Conservation (phyloP, 2,888 invertebrate species). For the Sceliomorpha sp. region DNA sequence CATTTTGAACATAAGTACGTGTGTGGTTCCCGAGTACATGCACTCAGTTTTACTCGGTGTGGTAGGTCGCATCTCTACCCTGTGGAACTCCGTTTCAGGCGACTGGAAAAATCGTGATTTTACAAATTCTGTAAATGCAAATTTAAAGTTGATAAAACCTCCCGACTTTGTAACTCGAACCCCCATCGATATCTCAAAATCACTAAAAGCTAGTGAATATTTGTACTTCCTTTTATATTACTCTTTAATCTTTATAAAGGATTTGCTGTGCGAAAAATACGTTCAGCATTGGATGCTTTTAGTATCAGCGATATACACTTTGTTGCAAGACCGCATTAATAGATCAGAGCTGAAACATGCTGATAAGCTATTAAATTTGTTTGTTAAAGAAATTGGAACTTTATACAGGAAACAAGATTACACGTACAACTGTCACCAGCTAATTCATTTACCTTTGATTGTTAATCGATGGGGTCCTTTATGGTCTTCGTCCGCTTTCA, state of each 20-base stretch:
- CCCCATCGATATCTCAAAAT: slow-evolving; percentile 40
- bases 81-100: slow-evolving; percentile 16
- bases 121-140: slow-evolving; percentile 33
- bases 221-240: slow-evolving; percentile 56
- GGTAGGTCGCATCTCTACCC: slow-evolving; percentile 17
- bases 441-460: slow-evolving; percentile 49
- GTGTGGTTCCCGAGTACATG: slow-evolving; percentile 50
- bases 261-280: slow-evolving; percentile 34
- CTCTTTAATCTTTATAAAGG: slow-evolving; percentile 41
- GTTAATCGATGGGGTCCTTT: slow-evolving; percentile 62
- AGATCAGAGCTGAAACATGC: slow-evolving; percentile 39
- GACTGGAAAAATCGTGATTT: slow-evolving; percentile 50
- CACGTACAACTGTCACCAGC: slow-evolving; percentile 59
- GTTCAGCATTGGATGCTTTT: slow-evolving; percentile 59
- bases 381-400: slow-evolving; percentile 48
- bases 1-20: slow-evolving; percentile 42
- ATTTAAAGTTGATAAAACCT: slow-evolving; percentile 37
- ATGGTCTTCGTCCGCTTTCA: slow-evolving; percentile 56
- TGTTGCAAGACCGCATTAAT: slow-evolving; percentile 43
- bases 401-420: slow-evolving; percentile 48
- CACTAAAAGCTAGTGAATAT: slow-evolving; percentile 57
- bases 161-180: slow-evolving; percentile 52
- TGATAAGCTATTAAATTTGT: slow-evolving; percentile 45
- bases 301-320: slow-evolving; percentile 42
- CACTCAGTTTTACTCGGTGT: slow-evolving; percentile 44